Base-by-base conservation (phyloP, 2,888 invertebrate species). In the Thecophora atra region DNA sequence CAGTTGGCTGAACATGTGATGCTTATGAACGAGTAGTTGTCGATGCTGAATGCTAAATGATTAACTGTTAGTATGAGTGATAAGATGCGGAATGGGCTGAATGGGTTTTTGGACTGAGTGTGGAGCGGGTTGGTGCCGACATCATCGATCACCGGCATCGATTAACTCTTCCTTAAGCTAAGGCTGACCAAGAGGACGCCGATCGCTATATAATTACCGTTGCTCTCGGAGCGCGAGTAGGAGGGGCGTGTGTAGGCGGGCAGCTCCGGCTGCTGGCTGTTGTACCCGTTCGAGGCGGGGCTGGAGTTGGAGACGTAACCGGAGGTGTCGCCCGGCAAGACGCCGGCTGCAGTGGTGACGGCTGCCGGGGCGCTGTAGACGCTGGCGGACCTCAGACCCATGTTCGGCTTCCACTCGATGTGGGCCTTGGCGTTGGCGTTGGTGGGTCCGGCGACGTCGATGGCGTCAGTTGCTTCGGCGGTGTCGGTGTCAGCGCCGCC, bases 171-270 rank as follows among this genome's bases (percentile, higher is more conserved):
- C 63, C 70, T 70, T 77, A 83, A 77, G 76, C 84, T 83, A 74
- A 83, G 78, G 78, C 83, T 83, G 79, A 83, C 83, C 76, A 83
- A 80, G 74, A 83, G 80, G 71, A 83, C 84, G 79, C 83, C 83
- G 74, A 83, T 81, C 56, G 83, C 83, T 75, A 83, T 79, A 83
- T 83, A 83, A 83, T 83, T 83, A 84, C 84, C 83, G 79, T 83
- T 83, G 84, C 83, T 84, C 81, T 85, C 85, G 80, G 85, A 84
- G 69, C 85, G 84, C 69, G 85, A 81, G 77, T 84, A 85, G 66
- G 83, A 83, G 76, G 83, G 83, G 62, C 83, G 80, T 42, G 83
- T 83, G 64, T 84, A 83, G 54, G 83, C 81, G 70, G 84, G 80
- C 78, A 85, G 76, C 47, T 85, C 85, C 30, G 70, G 19, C 52